phyloP scores from a whole-genome alignment of 2,113 vertebrate species.

The Phaethornis superciliosus region DNA sequence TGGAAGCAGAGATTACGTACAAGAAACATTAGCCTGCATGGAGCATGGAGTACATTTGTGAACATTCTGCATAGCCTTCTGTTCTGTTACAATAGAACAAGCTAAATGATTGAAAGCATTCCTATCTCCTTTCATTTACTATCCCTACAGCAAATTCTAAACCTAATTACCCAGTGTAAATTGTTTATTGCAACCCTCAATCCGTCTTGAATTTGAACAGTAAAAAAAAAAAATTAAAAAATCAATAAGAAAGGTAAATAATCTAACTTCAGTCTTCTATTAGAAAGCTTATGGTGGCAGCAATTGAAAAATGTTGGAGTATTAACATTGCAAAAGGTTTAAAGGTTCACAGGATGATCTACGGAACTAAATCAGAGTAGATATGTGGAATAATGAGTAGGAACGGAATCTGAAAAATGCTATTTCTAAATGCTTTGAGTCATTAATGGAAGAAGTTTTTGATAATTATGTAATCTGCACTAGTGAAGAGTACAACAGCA shows the following conservation, averaged over 20 bases:
- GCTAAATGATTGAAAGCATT: neutral
- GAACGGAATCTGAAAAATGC: neutral
- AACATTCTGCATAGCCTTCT: neutral
- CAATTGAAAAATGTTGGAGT: neutral
- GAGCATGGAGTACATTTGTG: neutral
- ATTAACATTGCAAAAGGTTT: neutral
- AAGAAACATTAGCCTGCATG: neutral
- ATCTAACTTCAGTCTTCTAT: neutral
- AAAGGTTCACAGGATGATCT: neutral
- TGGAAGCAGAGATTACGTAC: neutral
- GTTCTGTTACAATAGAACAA: neutral
- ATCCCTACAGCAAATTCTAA: neutral
- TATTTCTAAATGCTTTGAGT: neutral
- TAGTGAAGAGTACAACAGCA: neutral
- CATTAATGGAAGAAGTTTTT: neutral
- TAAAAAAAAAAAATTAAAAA: neutral
- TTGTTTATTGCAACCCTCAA: slow-evolving; percentile 30
- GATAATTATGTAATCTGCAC: neutral
- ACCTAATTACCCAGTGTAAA: neutral
- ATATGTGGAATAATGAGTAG: neutral
- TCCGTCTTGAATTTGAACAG: slow-evolving; percentile 13
- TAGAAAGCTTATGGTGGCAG: neutral
- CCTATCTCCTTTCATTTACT: neutral
- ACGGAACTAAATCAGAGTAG: neutral
- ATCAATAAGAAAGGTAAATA: slow-evolving; percentile 8